These are phyloP conservation scores for Bimastos eiseni DNA, from an alignment of 2,888 invertebrate species.

Conservation along the genomic window DNA sequence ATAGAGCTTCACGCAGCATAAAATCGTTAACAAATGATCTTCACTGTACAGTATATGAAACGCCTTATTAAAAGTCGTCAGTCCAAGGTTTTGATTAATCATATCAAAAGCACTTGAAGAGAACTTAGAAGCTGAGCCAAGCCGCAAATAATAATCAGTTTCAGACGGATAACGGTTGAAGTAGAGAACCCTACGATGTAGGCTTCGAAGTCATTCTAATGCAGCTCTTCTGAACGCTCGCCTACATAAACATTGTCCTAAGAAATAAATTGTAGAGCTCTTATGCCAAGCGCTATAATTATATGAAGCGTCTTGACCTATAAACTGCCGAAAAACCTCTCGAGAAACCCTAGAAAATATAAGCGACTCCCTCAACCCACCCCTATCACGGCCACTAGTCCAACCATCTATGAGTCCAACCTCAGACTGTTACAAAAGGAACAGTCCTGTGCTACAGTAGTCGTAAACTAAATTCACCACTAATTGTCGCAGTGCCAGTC, in stretches of 20 bases:
- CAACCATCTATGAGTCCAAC: background rate
- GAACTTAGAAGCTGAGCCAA: background rate
- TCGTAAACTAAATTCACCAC: background rate
- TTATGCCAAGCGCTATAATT: background rate
- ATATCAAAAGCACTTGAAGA: background rate
- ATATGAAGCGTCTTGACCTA: constrained; percentile 3
- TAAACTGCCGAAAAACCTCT: background rate
- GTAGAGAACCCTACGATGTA: background rate
- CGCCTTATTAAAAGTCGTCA: background rate
- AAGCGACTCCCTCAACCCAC: background rate
- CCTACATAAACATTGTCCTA: constrained; percentile 13
- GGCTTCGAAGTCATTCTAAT: background rate
- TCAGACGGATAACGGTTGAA: background rate
- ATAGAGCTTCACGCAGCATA: background rate
- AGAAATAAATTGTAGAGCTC: background rate
- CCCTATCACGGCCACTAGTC: background rate
- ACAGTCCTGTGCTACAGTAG: background rate
- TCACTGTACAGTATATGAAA: background rate
- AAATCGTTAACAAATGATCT: background rate
- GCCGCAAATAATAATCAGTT: background rate
- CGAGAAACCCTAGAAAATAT: background rate
- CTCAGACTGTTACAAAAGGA: background rate
- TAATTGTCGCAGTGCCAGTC: background rate
- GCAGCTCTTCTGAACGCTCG: background rate
- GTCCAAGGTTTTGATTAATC: background rate